A percentile compares a stretch with the other conserved stretches of the same genome.
Evolutionary conservation across 2,888 invertebrate genomes (phyloP).

Genomic region (Apamea epomidion): DNA sequence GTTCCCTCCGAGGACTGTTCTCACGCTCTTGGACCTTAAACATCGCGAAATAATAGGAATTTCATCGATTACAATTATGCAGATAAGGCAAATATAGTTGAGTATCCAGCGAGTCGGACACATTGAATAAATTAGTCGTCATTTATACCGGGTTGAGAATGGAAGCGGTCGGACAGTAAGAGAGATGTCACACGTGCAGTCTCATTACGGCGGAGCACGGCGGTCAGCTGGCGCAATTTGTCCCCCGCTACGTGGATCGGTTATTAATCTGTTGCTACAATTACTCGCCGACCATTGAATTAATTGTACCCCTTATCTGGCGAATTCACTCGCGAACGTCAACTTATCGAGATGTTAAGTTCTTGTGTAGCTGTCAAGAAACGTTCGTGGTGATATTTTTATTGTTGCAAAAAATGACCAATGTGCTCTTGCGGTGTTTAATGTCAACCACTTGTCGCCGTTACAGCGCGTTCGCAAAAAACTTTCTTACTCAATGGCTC

Average conservation of each 20-base stretch:
- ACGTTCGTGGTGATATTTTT: slow-evolving; percentile 76
- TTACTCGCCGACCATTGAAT: slow-evolving; percentile 82
- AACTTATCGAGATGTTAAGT: slow-evolving; percentile 76
- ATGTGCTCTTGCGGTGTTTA: slow-evolving; percentile 69
- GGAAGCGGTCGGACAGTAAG: slow-evolving; percentile 39
- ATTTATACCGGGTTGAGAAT: slow-evolving; percentile 58
- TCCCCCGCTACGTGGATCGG: slow-evolving; percentile 83
- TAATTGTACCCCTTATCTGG: slow-evolving; percentile 85
- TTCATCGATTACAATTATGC: slow-evolving; percentile 84
- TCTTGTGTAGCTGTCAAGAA: slow-evolving; percentile 74
- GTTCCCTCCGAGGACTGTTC: slow-evolving; percentile 88
- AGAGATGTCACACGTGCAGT: slow-evolving; percentile 58
- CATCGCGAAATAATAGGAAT: slow-evolving; percentile 80
- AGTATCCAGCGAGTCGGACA: slow-evolving; percentile 41
- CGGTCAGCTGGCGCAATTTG: slow-evolving; percentile 84
- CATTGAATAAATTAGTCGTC: slow-evolving; percentile 57
- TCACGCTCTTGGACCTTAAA: slow-evolving; percentile 85
- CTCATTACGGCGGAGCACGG: slow-evolving; percentile 67
- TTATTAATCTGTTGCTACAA: slow-evolving; percentile 85
- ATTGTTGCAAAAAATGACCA: slow-evolving; percentile 78
- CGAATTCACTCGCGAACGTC: slow-evolving; percentile 75
- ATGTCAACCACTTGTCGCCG: slow-evolving; percentile 73
- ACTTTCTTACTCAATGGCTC: slow-evolving; percentile 67
- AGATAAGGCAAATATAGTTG: slow-evolving; percentile 70
- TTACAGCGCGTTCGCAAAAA: slow-evolving; percentile 65